Percentiles rank a stretch among this genome's conserved stretches.
Evolutionary conservation across 2,888 invertebrate genomes (phyloP).

Genomic region (Lasioglossum zephyrum): DNA sequence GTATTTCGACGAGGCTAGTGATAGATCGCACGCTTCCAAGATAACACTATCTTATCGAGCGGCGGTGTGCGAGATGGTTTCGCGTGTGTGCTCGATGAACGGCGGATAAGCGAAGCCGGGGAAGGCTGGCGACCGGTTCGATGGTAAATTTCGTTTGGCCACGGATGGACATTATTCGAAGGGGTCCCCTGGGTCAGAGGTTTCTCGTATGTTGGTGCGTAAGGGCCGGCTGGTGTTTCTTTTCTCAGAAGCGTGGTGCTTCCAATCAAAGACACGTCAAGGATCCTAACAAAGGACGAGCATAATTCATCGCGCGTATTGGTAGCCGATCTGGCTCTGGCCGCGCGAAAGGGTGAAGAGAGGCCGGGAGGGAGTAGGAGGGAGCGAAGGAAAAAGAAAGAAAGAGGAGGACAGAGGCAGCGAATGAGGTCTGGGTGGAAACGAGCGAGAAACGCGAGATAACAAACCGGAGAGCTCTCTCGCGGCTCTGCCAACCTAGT

Average conservation of each 20-base stretch:
- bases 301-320: conserved; percentile 71
- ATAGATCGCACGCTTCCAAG: too few species aligned
- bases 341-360: conserved; percentile 34
- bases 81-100: neutral
- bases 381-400: neutral
- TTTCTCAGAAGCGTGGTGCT: conserved; percentile 47
- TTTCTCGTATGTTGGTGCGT: conserved; percentile 60
- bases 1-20: too few species aligned
- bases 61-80: neutral
- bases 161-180: conserved; percentile 39
- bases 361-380: neutral
- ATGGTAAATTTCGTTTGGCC: conserved; percentile 59
- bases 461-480: conserved; percentile 67
- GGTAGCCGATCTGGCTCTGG: conserved; percentile 68
- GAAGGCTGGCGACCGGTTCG: conserved; percentile 35
- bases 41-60: neutral
- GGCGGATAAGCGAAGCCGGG: neutral
- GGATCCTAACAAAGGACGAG: conserved; percentile 69
- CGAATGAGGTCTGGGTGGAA: conserved; percentile 8
- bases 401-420: neutral
- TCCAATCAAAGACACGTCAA: conserved; percentile 75
- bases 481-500: conserved; percentile 73
- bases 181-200: conserved; percentile 64
- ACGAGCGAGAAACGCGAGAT: conserved; percentile 58
- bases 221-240: conserved; percentile 22